A percentile compares a stretch with the other conserved stretches of the same genome.
Evolutionary conservation across 2,113 vertebrate genomes (phyloP).

Genomic region (Saccopteryx bilineata): DNA sequence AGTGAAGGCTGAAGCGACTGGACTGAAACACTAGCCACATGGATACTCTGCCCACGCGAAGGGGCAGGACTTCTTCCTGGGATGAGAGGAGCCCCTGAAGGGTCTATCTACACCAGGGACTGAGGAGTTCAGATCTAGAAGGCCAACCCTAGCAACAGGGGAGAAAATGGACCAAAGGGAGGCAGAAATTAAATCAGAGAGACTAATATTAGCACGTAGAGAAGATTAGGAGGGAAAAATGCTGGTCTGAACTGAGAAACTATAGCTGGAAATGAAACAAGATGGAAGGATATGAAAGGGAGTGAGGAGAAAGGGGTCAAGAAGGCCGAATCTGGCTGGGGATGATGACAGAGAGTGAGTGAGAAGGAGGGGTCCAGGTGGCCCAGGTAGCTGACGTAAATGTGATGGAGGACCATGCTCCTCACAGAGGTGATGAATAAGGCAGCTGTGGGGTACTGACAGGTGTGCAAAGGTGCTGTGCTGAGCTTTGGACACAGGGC

Average conservation of each 20-base stretch:
- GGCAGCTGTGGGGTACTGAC: neutral
- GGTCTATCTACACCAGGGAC: neutral
- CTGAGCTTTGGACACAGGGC: neutral
- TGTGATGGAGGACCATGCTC: neutral
- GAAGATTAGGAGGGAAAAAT: neutral
- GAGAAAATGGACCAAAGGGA: neutral
- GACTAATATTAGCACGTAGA: neutral
- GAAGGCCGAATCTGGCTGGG: neutral
- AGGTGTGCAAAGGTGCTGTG: rapidly evolving
- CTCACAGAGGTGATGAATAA: neutral
- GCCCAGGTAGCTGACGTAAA: neutral
- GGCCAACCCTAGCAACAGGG: neutral
- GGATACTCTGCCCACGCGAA: neutral
- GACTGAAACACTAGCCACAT: neutral
- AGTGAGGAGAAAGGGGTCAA: neutral
- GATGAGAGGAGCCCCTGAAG: neutral
- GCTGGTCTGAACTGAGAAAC: neutral
- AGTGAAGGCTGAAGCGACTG: neutral
- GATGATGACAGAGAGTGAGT: neutral
- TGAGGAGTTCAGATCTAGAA: neutral
- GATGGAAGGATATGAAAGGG: neutral
- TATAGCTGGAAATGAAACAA: neutral
- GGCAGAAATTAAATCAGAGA: neutral
- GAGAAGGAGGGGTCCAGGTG: neutral
- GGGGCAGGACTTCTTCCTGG: neutral